A percentile compares a stretch with the other conserved stretches of the same genome.
These are phyloP conservation scores for Pyrocoelia pectoralis DNA, from an alignment of 2,888 invertebrate genomes.

Conservation along the genomic window DNA sequence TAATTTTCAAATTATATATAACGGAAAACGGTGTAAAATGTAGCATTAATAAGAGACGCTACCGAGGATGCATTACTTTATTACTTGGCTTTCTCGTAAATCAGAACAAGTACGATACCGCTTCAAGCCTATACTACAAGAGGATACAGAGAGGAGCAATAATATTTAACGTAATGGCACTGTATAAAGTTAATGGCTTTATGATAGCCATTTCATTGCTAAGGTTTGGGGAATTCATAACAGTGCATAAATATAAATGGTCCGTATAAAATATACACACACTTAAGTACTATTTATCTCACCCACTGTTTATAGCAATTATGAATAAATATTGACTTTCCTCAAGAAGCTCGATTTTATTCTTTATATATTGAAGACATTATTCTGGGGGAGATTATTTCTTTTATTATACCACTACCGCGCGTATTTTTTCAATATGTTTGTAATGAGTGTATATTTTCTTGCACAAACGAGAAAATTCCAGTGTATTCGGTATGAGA, in stretches of 20 bases:
- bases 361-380: not conserved
- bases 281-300: constrained; percentile 26
- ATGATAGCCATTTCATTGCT: constrained; percentile 50
- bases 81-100: constrained; percentile 43
- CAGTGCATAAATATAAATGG: constrained; percentile 41
- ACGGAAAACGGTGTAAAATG: constrained; percentile 17
- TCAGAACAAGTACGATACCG: constrained; percentile 38
- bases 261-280: constrained; percentile 36
- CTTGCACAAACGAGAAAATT: no score
- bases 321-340: constrained; percentile 11
- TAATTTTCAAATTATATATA: not conserved
- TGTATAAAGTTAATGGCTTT: constrained; percentile 54
- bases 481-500: no score
- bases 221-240: constrained; percentile 47
- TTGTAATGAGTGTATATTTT: no score
- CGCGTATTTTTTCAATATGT: no score
- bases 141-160: constrained; percentile 48
- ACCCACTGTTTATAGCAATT: constrained; percentile 26
- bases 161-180: constrained; percentile 56
- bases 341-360: not conserved
- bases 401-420: no score
- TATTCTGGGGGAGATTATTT: no score
- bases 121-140: constrained; percentile 38
- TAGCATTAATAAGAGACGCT: constrained; percentile 36
- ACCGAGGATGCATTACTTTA: constrained; percentile 51